Conservation (phyloP, 2,888 invertebrate genomes). For the Myopa tessellatipennis region DNA sequence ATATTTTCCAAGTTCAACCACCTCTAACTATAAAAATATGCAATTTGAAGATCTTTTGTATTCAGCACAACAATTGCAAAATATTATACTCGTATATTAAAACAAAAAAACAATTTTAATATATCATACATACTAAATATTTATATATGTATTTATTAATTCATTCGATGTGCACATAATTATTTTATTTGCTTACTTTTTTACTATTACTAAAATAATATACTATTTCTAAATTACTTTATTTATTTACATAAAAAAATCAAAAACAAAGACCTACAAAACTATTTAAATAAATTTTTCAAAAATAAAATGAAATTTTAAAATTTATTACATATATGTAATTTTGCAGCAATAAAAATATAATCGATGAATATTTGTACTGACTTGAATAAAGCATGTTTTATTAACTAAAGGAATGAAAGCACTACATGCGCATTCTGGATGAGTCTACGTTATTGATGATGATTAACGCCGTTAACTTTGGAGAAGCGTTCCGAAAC, state of each 20-base stretch:
- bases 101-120: neutral
- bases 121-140: neutral
- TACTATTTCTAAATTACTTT: constrained; percentile 9
- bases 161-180: constrained; percentile 11
- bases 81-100: neutral
- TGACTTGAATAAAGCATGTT: neutral
- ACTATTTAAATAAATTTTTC: constrained; percentile 22
- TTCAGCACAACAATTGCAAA: neutral
- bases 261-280: neutral
- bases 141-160: neutral
- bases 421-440: neutral
- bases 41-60: too few species aligned
- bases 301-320: constrained; percentile 24
- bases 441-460: neutral
- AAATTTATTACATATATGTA: constrained; percentile 20
- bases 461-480: neutral
- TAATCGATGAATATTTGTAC: constrained; percentile 40
- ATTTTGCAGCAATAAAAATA: constrained; percentile 36
- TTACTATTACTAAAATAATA: constrained; percentile 16
- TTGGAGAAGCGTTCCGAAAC: neutral
- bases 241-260: constrained; percentile 30
- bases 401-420: neutral
- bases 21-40: too few species aligned
- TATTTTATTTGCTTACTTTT: constrained; percentile 31
- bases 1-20: too few species aligned